phyloP scores from a whole-genome alignment of 2,888 invertebrate species.

The Phyto melanocephala region DNA sequence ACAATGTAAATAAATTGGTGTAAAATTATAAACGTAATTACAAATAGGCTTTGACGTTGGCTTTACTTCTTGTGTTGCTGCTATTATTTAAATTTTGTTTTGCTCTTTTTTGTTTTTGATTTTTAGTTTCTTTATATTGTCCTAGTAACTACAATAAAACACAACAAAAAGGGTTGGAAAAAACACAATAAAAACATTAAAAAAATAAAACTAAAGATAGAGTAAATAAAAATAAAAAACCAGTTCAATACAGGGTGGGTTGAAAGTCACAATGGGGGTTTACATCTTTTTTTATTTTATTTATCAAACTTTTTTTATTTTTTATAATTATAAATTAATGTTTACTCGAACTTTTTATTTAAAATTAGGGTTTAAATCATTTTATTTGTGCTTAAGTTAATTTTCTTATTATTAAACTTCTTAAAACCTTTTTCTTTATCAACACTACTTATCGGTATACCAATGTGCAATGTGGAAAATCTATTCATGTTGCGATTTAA shows the following conservation, averaged over 20 bases:
- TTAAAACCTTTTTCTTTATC: too few relatives aligned
- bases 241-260: neutral
- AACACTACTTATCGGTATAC: too few relatives aligned
- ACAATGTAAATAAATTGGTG: constrained; percentile 57
- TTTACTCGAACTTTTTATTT: too few relatives aligned
- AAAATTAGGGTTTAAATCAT: too few relatives aligned
- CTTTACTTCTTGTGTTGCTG: constrained; percentile 30
- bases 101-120: constrained; percentile 7
- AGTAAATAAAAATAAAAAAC: neutral
- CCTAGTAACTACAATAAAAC: constrained; percentile 33
- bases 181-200: neutral
- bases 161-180: constrained; percentile 15
- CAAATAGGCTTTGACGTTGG: constrained; percentile 55
- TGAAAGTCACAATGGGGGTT: too few relatives aligned
- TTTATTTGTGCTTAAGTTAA: too few relatives aligned
- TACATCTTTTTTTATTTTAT: too few relatives aligned
- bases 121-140: neutral
- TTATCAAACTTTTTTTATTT: too few relatives aligned
- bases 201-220: neutral
- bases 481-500: too few relatives aligned
- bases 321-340: too few relatives aligned
- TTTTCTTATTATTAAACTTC: too few relatives aligned
- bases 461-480: too few relatives aligned
- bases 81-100: neutral
- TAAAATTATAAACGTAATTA: constrained; percentile 60